Percentiles rank a stretch among this genome's conserved stretches.
These are phyloP conservation scores for Villa cingulata DNA, from an alignment of 2,888 invertebrate species.

Conservation along the genomic window DNA sequence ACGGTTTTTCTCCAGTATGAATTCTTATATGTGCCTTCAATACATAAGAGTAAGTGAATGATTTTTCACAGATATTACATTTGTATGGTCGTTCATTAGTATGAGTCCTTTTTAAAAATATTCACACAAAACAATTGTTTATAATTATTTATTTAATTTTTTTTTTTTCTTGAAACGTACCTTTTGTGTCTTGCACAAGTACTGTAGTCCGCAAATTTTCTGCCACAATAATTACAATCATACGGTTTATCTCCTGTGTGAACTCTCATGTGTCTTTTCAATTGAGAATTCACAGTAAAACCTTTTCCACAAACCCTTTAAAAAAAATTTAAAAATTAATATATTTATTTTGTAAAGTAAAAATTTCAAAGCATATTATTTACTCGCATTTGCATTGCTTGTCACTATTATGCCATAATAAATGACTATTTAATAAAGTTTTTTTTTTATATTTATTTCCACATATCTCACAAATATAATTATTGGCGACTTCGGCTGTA, in stretches of 20 bases:
- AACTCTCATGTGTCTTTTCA: slow-evolving; percentile 33
- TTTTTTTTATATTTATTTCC: slow-evolving; percentile 32
- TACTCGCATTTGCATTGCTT: slow-evolving; percentile 33
- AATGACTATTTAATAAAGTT: slow-evolving; percentile 30
- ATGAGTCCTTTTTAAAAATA: slow-evolving; percentile 23
- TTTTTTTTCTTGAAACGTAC: slow-evolving; percentile 19
- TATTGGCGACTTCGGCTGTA: slow-evolving; percentile 2
- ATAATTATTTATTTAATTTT: neutral
- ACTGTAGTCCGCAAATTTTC: slow-evolving; percentile 32
- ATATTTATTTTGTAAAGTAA: neutral
- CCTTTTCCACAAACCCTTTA: slow-evolving; percentile 31
- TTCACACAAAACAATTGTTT: neutral
- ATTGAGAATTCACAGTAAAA: slow-evolving; percentile 32
- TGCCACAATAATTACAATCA: slow-evolving; percentile 28
- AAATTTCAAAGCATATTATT: slow-evolving; percentile 7
- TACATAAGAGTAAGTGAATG: slow-evolving; percentile 32
- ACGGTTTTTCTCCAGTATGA: slow-evolving; percentile 34
- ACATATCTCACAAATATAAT: slow-evolving; percentile 30
- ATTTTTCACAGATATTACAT: slow-evolving; percentile 31
- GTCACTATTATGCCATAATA: slow-evolving; percentile 32
- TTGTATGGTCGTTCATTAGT: slow-evolving; percentile 31
- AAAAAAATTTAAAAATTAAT: neutral
- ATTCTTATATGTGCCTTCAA: slow-evolving; percentile 30
- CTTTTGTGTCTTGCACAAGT: slow-evolving; percentile 34
- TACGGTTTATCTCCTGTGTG: slow-evolving; percentile 33